Percentiles rank a stretch among this genome's conserved stretches.
phyloP scores from a whole-genome alignment of 2,797 vertebrate species.

The Acomys russatus region DNA sequence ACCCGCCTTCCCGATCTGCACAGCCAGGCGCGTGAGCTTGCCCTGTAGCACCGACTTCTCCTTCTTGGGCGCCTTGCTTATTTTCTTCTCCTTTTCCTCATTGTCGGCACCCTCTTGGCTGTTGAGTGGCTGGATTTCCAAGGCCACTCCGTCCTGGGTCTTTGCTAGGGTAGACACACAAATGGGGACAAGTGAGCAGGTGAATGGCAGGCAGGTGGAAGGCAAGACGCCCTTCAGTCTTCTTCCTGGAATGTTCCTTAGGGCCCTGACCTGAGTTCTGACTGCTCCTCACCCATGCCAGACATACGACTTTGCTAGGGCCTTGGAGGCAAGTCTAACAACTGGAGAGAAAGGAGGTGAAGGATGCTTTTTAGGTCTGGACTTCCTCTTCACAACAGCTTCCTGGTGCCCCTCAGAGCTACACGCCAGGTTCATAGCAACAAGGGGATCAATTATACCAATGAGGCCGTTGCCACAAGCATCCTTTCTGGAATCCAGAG shows the following conservation, averaged over 20 bases:
- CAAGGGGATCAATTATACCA: slow-evolving; percentile 27
- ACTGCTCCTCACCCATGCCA: neutral
- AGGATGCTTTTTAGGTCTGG: neutral
- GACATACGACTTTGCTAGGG: neutral
- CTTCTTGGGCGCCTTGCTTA: slow-evolving; percentile 95
- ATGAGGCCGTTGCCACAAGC: neutral
- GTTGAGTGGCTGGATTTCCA: slow-evolving; percentile 99
- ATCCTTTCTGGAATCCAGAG: slow-evolving; percentile 56
- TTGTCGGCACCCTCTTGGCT: slow-evolving; percentile 95
- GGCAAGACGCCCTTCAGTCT: neutral
- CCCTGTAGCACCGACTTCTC: slow-evolving; percentile 99
- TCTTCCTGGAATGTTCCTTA: neutral
- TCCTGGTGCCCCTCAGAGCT: slow-evolving; percentile 51
- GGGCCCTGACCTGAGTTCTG: neutral
- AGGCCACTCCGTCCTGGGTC: slow-evolving; percentile 97
- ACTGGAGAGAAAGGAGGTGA: neutral
- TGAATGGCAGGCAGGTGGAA: neutral
- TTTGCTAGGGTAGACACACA: slow-evolving; percentile 91
- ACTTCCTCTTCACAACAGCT: slow-evolving; percentile 43
- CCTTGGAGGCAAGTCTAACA: neutral
- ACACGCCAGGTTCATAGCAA: slow-evolving; percentile 35
- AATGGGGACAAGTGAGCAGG: slow-evolving; percentile 28
- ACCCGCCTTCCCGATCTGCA: slow-evolving; percentile 99
- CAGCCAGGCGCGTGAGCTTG: slow-evolving; percentile 96
- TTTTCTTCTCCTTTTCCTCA: slow-evolving; percentile 96